Evolutionary conservation across 2,888 invertebrate species (phyloP), one percentile per base, ranked within the genome.

Genomic region (Lepidochitona cinerea): DNA sequence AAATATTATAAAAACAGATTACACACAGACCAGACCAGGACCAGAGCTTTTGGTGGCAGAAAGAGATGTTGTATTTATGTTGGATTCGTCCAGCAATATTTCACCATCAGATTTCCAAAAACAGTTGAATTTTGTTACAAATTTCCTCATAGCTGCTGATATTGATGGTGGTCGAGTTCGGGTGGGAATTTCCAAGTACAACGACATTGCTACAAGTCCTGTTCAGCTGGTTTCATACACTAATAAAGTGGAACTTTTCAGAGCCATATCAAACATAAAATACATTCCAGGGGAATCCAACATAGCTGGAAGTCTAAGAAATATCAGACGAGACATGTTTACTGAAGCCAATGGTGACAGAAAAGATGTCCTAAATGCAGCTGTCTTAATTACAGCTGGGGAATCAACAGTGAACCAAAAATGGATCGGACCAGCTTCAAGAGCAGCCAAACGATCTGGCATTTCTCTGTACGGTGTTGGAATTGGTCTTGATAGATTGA

Each of bases 161-260:
- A 26, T 59, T 59, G 26, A 59, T 26, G 32, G 59, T 4, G 59
- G 59, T 9, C 23, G 29, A 59, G 59, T 59, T 14, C 18, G 32
- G 9, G 59, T 59, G 12, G 59, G 59, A 14, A 32, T 80, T 26
- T 9, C 77, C 5, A 77, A 67, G 9, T 81, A 68, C 36, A 29
- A 72, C 41, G 67, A 65, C 12, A 37, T 49, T 18, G 76, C 75
- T 26, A 49, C n/a, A 36, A 70, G 77, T 1, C 72, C 72, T n/a
- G 72, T 81, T 64, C 36, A 79, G 36, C 73, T 81, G 53, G 74
- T 70, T 26, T 68, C 66, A n/a, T 80, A 75, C 76, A 59, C 32
- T 3, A 65, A 41, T 41, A 79, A 75, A 0, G 41, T 29, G 23
- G 37, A 32, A 2, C 66, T 81, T 4, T 29, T 59, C 29, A 32